Conservation (phyloP, 2,888 invertebrate genomes). For the Drosophila cracens region DNA sequence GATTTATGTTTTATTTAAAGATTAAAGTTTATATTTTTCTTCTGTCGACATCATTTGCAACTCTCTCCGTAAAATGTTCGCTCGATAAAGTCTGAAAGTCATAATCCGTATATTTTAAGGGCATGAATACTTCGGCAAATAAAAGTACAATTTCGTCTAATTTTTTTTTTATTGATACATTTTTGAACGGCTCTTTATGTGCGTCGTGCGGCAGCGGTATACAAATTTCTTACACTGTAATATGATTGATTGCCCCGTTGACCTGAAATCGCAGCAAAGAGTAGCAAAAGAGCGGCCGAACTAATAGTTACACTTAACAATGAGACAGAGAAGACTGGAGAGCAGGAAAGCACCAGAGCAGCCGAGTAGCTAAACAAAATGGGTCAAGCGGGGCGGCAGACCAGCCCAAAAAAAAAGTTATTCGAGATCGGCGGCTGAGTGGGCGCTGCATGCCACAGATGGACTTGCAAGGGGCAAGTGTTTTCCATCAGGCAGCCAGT, state of each 20-base stretch:
- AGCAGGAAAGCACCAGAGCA: constrained; percentile 38
- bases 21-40: background rate
- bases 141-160: background rate
- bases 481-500: constrained; percentile 48
- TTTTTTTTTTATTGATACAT: constrained; percentile 50
- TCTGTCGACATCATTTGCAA: background rate
- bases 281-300: constrained; percentile 55
- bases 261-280: constrained; percentile 77
- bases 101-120: constrained; percentile 1
- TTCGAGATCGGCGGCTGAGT: constrained; percentile 53
- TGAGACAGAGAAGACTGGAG: constrained; percentile 59
- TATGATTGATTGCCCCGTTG: constrained; percentile 82
- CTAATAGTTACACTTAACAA: constrained; percentile 82
- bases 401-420: constrained; percentile 56
- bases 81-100: background rate
- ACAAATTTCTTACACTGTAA: constrained; percentile 78
- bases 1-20: background rate
- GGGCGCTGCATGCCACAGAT: constrained; percentile 71
- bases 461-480: constrained; percentile 60
- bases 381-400: constrained; percentile 74
- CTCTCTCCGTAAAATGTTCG: background rate
- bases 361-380: constrained; percentile 50
- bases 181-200: constrained; percentile 46
- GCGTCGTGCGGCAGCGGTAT: constrained; percentile 59
- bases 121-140: constrained; percentile 21